Conservation (phyloP, 2,797 vertebrate species). For the Chelon labrosus region DNA sequence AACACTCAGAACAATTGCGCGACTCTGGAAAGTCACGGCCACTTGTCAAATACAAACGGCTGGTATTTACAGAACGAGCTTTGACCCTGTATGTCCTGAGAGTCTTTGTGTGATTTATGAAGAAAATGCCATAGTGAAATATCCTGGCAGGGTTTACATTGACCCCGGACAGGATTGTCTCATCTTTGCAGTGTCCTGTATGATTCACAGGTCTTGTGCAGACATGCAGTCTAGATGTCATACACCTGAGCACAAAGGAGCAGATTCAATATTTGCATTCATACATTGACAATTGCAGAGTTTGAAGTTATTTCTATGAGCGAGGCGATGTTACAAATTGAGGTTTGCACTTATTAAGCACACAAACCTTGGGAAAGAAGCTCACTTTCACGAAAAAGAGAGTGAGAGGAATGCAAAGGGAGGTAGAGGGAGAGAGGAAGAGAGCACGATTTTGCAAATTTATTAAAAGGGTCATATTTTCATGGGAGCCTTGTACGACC, state of each 20-base stretch:
- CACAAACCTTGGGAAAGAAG: constrained; percentile 63
- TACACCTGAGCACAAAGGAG: constrained; percentile 39
- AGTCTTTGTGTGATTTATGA: constrained; percentile 78
- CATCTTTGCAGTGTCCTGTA: constrained; percentile 67
- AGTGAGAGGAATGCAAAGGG: constrained; percentile 38
- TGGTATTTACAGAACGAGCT: constrained; percentile 77
- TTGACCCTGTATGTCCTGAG: constrained; percentile 73
- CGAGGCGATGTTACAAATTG: constrained; percentile 44
- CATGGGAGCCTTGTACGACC: constrained; percentile 53
- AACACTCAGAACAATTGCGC: constrained; percentile 79
- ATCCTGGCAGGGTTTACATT: constrained; percentile 58
- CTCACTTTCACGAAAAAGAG: constrained; percentile 36
- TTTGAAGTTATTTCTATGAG: constrained; percentile 52
- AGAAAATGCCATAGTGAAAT: constrained; percentile 68
- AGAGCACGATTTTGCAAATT: constrained; percentile 70
- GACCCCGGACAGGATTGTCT: constrained; percentile 64
- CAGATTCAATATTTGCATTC: constrained; percentile 63
- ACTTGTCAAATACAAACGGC: constrained; percentile 78
- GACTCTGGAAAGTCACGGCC: constrained; percentile 77
- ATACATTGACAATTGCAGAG: constrained; percentile 41
- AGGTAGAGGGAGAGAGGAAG: constrained; percentile 31
- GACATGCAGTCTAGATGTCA: constrained; percentile 49
- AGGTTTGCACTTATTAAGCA: constrained; percentile 49
- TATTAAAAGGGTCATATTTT: constrained; percentile 85
- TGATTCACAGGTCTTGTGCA: constrained; percentile 68